These are phyloP conservation scores for Psettodes erumei DNA, from an alignment of 2,113 vertebrate genomes.

Conservation along the genomic window DNA sequence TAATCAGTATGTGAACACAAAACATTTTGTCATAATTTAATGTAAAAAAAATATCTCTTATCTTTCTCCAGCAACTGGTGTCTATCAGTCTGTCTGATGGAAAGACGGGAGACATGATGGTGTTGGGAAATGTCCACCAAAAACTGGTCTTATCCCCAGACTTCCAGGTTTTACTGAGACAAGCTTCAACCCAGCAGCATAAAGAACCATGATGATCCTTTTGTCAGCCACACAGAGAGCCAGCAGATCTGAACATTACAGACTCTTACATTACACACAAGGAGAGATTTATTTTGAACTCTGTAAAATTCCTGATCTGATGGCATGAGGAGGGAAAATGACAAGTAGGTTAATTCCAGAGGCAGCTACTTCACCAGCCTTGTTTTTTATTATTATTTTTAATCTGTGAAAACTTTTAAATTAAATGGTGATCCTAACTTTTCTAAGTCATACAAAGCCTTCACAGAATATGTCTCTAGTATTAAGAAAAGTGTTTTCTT, in stretches of 20 bases:
- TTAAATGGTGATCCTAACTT: neutral
- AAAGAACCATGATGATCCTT: constrained; percentile 4
- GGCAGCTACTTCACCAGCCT: constrained; percentile 24
- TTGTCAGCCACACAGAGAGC: neutral
- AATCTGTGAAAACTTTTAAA: neutral
- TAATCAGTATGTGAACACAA: too few species aligned
- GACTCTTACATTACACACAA: neutral
- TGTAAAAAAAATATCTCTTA: neutral
- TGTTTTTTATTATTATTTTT: neutral
- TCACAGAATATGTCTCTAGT: too few species aligned
- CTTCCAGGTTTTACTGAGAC: constrained; percentile 78
- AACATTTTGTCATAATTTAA: too few species aligned
- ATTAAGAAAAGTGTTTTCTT: constrained; percentile 8
- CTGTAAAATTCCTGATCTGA: neutral
- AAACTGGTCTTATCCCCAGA: constrained; percentile 84
- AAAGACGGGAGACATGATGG: constrained; percentile 79
- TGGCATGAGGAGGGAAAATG: neutral
- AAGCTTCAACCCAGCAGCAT: constrained; percentile 39
- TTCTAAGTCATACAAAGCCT: too few species aligned
- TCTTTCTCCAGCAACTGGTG: constrained; percentile 77
- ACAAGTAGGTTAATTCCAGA: neutral
- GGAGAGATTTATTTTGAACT: neutral
- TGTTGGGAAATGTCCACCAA: constrained; percentile 81
- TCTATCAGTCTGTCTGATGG: constrained; percentile 80
- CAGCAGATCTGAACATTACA: neutral